Conservation (phyloP, 2,797 vertebrate species). For the Coreius guichenoti region DNA sequence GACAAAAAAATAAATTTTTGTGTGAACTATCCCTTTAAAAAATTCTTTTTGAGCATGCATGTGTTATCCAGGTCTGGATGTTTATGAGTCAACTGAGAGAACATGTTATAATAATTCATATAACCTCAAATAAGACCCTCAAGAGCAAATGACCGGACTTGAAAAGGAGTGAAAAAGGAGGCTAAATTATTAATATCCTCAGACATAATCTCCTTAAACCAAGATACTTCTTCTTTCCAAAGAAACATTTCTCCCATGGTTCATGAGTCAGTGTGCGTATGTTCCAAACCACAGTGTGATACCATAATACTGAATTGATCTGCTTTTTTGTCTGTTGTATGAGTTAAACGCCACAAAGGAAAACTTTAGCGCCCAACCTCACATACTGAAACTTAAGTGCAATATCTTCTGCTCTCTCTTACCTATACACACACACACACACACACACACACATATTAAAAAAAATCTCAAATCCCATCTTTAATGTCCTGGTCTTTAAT, state of each 20-base stretch:
- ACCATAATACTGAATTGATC: constrained; percentile 28
- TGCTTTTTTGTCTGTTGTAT: neutral
- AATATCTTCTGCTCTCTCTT: constrained; percentile 15
- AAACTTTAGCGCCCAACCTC: neutral
- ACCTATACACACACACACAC: constrained; percentile 2
- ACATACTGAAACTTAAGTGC: constrained; percentile 7
- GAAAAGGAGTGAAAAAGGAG: constrained; percentile 25
- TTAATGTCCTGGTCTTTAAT: constrained; percentile 50
- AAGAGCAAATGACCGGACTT: neutral
- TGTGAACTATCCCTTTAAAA: neutral
- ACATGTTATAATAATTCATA: constrained; percentile 11
- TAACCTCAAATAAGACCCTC: constrained; percentile 21
- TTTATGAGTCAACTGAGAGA: constrained; percentile 18
- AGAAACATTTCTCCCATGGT: constrained; percentile 42
- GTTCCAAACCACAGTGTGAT: constrained; percentile 27
- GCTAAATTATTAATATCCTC: constrained; percentile 42
- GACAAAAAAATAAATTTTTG: neutral
- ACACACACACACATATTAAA: constrained; percentile 6
- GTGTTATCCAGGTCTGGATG: neutral
- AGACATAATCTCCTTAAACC: constrained; percentile 18
- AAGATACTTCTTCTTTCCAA: constrained; percentile 16
- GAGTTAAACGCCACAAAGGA: neutral
- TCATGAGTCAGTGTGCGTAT: neutral
- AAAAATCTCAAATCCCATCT: constrained; percentile 22
- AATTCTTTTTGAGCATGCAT: neutral